Base-by-base conservation (phyloP, 1,140 invertebrate genomes). In the Oscheius sp. region DNA sequence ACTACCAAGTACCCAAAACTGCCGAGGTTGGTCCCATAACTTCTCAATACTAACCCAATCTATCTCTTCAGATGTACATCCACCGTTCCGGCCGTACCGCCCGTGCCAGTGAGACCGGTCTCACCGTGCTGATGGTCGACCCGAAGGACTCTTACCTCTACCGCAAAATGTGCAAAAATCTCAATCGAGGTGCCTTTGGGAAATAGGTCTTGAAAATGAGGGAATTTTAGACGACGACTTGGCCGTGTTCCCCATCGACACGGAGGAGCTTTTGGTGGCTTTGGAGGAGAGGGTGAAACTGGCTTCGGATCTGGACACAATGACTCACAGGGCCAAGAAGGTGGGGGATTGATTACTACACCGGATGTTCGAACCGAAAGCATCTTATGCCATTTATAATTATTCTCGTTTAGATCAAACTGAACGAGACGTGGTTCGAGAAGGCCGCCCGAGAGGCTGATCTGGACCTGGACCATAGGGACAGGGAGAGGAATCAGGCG, bases 71-170 rank as follows among this genome's bases (percentile, higher is more conserved):
- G 89, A 91, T 90, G 84, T 99, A 99, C 85, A 90, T 99, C 0
- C 96, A 99, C 86, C 88, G 96, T 64, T 96, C 93, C 86, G 96
- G 96, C 0, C 88, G 96, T 71, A 99, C 96, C 7, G 96, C 95
- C 0, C 87, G 96, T 70, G 93, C 93, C 10, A 89, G 88, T 64
- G 91, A 91, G 74, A 90, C 92, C 85, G 96, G 96, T 10, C 88
- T 97, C 10, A 93, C 94, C 31, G 89, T 99, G 7, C 88, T 98
- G 73, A 88, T 99, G 62, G 91, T 97, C 85, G 93, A 95, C 78
- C 92, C 93, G 0, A 87, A 89, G 2, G 95, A 98, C 84, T 88
- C 91, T 2, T 88, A 88, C 45, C 88, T 88, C 61, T 98, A 96
- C 80, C 86, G 89, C 0, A 92, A 91, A 82, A 86, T 97, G 2